phyloP scores from a whole-genome alignment of 1,140 invertebrate genomes.

The Ceratitis capitata region DNA sequence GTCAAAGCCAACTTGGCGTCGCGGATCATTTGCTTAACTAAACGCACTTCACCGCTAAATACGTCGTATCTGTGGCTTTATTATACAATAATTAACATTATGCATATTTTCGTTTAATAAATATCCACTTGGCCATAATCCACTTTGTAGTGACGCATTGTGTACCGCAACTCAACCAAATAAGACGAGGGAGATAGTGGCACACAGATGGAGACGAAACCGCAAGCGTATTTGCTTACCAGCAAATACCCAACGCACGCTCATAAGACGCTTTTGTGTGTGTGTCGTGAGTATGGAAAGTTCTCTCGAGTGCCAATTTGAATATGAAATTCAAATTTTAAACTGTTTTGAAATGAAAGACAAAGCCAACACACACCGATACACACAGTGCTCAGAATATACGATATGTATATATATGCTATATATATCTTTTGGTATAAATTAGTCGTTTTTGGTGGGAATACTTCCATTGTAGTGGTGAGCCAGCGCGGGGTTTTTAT shows the following conservation, averaged over 20 bases:
- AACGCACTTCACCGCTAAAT: constrained; percentile 33
- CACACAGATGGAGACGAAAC: neutral
- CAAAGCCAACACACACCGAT: neutral
- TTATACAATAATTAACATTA: constrained; percentile 36
- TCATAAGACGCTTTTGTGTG: neutral
- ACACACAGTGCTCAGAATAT: neutral
- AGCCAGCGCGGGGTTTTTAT: neutral
- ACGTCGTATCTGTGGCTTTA: constrained; percentile 21
- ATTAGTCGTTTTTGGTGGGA: neutral
- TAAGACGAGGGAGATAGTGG: neutral
- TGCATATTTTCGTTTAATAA: constrained; percentile 19
- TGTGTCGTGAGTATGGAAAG: neutral
- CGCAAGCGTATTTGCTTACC: neutral
- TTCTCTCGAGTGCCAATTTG: constrained; percentile 62
- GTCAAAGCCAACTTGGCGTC: constrained; percentile 2
- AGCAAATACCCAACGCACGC: neutral
- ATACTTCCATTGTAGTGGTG: neutral
- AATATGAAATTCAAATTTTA: constrained; percentile 58
- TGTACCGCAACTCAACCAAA: neutral
- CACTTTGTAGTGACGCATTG: neutral
- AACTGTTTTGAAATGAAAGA: constrained; percentile 34
- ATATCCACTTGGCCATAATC: constrained; percentile 1
- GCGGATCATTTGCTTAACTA: constrained; percentile 1
- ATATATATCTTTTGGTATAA: neutral
- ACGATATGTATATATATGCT: neutral